Base-by-base conservation (phyloP, 2,888 invertebrate genomes). In the Allygus modestus region DNA sequence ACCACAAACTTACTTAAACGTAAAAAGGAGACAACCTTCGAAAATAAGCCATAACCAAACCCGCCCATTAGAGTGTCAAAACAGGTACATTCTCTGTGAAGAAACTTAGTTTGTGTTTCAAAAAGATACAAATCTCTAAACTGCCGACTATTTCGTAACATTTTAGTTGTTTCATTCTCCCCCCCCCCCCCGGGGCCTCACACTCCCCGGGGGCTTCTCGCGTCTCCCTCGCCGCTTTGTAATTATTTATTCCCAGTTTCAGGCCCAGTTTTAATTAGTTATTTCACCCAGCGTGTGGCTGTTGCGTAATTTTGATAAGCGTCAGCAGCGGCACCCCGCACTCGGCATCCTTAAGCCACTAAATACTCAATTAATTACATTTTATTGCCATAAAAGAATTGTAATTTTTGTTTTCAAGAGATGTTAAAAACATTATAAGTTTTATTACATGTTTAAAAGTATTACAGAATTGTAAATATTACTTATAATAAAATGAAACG, bases 211-310 rank as follows among this genome's bases (percentile, higher is more conserved):
- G 28, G 65, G 65, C 65, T 65, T n/a, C 65, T 28, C 26, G 5
- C 15, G 20, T 65, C 26, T 15, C 2, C 15, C 15, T 17, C 65
- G 31, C 65, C 26, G 65, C 65, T 65, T 31, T 28, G 65, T 65
- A 65, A 65, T 65, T 65, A 65, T 65, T 65, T 65, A 65, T 65
- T 1, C 58, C 58, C 58, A 58, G 65, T 65, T 65, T 65, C n/a
- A 65, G n/a, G 23, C 58, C 58, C 58, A 58, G 65, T 65, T 65
- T 65, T 65, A 65, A 65, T 65, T 65, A 65, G 54, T 65, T 65
- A 65, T 65, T 65, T 65, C 65, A 15, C 65, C 28, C 31, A 65
- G 26, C 65, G 26, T 28, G 65, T 1, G 31, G 65, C 31, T 23
- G 65, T 65, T 65, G 28, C 65, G 28, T 65, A 26, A 65, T 65